A percentile compares a stretch with the other conserved stretches of the same genome.
Conservation (phyloP, 2,113 vertebrate genomes). For the Colistium nudipinnis region DNA sequence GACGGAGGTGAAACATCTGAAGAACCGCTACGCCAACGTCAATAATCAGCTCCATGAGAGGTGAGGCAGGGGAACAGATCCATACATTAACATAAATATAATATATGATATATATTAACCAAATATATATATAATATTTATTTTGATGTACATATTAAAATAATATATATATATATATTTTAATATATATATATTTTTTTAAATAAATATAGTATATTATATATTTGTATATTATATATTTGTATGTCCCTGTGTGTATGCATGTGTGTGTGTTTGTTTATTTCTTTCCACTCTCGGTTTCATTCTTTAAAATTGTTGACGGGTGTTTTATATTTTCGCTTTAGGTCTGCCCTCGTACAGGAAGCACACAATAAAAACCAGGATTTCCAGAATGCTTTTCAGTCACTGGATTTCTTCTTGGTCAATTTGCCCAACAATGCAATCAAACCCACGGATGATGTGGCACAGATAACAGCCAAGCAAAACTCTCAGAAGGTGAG, state of each 20-base stretch:
- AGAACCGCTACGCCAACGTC: conserved; percentile 85
- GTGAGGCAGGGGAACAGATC: conserved; percentile 73
- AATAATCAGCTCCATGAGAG: conserved; percentile 88
- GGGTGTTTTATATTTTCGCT: neutral
- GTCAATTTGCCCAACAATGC: conserved; percentile 85
- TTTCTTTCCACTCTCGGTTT: neutral
- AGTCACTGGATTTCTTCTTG: conserved; percentile 90
- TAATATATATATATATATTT: too few species aligned
- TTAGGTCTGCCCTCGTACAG: conserved; percentile 84
- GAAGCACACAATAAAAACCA: conserved; percentile 85
- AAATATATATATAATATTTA: too few species aligned
- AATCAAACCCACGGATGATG: conserved; percentile 81
- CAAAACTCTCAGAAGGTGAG: conserved; percentile 89
- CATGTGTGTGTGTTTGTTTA: neutral
- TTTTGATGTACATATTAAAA: too few species aligned
- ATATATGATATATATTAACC: too few species aligned
- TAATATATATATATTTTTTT: too few species aligned
- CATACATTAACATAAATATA: too few species aligned
- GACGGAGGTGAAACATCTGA: conserved; percentile 86
- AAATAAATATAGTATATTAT: too few species aligned
- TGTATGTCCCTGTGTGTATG: neutral
- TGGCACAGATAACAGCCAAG: conserved; percentile 85
- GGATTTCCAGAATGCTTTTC: conserved; percentile 86
- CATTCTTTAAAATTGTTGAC: neutral
- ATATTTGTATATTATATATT: too few species aligned